These are phyloP conservation scores for Euphonia xanthogaster DNA, from an alignment of 2,797 vertebrate species.

Conservation along the genomic window DNA sequence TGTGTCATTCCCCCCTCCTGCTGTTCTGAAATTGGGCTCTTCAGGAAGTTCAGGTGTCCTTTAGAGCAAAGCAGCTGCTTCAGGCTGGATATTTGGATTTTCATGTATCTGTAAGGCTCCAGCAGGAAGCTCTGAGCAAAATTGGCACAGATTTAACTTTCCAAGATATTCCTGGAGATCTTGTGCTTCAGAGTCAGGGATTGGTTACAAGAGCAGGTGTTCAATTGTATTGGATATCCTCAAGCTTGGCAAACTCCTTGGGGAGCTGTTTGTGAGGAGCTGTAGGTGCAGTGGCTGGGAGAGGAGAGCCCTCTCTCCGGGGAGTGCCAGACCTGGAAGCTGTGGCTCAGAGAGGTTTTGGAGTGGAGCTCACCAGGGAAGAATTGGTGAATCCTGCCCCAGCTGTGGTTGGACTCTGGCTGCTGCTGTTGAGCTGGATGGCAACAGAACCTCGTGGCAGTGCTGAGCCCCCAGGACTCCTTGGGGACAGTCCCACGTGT, in stretches of 20 bases:
- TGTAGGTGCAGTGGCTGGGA: neutral
- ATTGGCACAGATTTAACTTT: neutral
- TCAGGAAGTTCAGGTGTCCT: neutral
- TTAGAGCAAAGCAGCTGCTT: neutral
- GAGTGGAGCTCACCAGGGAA: neutral
- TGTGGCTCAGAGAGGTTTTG: neutral
- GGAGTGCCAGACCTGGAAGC: neutral
- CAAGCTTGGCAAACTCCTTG: neutral
- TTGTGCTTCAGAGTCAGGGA: neutral
- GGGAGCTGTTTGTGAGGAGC: neutral
- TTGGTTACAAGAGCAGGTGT: neutral
- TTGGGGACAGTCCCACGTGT: neutral
- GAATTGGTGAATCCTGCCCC: neutral
- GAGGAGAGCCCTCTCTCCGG: neutral
- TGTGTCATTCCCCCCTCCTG: neutral
- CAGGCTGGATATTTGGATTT: neutral
- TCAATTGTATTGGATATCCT: rapidly evolving
- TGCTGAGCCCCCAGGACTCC: neutral
- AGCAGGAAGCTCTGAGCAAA: neutral
- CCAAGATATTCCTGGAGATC: neutral
- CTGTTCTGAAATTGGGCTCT: neutral
- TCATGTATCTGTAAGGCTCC: neutral
- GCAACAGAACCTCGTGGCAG: neutral
- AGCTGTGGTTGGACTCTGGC: constrained; percentile 37
- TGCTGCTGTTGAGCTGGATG: constrained; percentile 70